Evolutionary conservation across 2,113 vertebrate genomes (phyloP), one percentile per base, ranked within the genome.

Genomic region (Laticauda colubrina): DNA sequence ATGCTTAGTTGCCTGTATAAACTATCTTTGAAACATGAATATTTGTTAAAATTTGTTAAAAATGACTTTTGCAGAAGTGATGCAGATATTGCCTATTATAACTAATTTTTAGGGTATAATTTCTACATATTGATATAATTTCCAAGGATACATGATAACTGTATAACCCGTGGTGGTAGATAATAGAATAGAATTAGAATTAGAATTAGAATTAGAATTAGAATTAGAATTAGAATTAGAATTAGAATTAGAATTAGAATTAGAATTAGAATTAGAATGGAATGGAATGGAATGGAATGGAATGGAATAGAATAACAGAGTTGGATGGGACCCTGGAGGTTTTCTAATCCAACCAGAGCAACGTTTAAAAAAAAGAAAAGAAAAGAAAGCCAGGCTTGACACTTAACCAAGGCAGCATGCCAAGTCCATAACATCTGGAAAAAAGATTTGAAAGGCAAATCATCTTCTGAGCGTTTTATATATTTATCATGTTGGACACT

Each of bases 401-500:
- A 97, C 97, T 98, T 97, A 97, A 94, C 96, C 88, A 97, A 96
- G 97, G 97, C 97, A 97, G 94, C 95, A 96, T 97, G 97, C 98
- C 98, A 98, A 97, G 96, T 96, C 97, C 98, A 97, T 98, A 98
- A 98, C 97, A 97, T 97, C 97, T 96, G 96, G 97, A 97, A 97
- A 43, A 97, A 97, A 97, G 95, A 97, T 96, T 96, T 96, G 96
- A 87, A 89, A 96, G 96, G 97, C 97, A 96, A 97, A 96, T 97
- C 96, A 94, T 96, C 96, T 96, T 97, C 97, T 96, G 93, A 94
- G 81, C 97, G 96, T 93, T 95, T 95, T 91, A 92, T 93, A 95
- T 96, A 97, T 97, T 96, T 93, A 94, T 92, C 92, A 94, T 91
- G 95, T 93, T 94, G 90, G 94, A 96, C 90, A n/a, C 94, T 95